Conservation (phyloP, 2,113 vertebrate genomes). For the Henicopernis longicauda region DNA sequence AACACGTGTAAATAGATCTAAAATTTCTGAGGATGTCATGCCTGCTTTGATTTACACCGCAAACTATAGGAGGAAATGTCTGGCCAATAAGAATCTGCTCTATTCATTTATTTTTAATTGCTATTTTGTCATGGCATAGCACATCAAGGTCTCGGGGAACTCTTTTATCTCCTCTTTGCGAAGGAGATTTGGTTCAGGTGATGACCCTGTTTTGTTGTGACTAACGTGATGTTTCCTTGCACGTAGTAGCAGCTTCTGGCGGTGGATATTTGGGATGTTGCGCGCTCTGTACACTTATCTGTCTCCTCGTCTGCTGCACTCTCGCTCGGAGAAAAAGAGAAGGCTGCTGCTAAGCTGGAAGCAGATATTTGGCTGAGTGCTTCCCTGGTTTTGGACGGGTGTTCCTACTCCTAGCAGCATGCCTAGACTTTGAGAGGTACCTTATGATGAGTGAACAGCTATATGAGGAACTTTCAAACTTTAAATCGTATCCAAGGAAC, state of each 20-base stretch:
- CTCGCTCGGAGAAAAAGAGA: neutral
- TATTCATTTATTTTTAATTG: neutral
- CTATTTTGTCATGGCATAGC: neutral
- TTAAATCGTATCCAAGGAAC: conserved; percentile 40
- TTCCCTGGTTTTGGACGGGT: neutral
- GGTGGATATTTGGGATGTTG: neutral
- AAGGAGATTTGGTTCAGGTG: neutral
- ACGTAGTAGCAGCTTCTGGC: neutral
- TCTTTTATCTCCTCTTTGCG: neutral
- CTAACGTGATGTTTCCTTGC: accelerated
- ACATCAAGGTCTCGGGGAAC: neutral
- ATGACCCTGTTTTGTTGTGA: neutral
- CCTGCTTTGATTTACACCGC: conserved; percentile 11
- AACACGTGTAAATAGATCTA: neutral
- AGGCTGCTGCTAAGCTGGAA: neutral
- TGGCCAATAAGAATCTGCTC: neutral
- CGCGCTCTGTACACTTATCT: accelerated
- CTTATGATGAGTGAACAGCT: conserved; percentile 56
- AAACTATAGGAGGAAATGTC: neutral
- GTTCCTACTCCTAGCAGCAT: conserved; percentile 3
- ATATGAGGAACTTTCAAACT: conserved; percentile 34
- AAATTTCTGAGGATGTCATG: neutral
- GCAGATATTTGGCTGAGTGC: neutral
- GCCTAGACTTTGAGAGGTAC: conserved; percentile 33
- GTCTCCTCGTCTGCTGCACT: neutral